Conservation (phyloP, 2,888 invertebrate species). For the Torymus tubicola region DNA sequence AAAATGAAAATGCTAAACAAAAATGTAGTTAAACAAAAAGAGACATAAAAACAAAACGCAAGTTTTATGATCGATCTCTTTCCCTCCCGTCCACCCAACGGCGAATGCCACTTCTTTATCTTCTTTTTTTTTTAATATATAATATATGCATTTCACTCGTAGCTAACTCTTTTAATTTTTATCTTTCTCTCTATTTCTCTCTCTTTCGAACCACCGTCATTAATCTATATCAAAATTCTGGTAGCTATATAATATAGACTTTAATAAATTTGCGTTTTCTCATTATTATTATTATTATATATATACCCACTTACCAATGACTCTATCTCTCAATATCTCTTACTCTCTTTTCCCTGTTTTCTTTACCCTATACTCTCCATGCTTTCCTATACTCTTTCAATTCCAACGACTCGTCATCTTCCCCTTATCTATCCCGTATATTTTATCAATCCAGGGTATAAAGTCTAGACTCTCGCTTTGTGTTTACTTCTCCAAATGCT, state of each 20-base stretch:
- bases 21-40: constrained; percentile 25
- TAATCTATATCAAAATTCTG: constrained; percentile 16
- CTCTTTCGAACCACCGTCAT: constrained; percentile 5
- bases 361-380: background rate
- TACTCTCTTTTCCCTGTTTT: background rate
- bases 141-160: constrained; percentile 27
- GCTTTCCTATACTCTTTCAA: background rate
- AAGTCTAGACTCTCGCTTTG: no score
- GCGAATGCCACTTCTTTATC: constrained; percentile 18
- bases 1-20: constrained; percentile 41
- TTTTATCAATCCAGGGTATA: background rate
- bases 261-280: constrained; percentile 29
- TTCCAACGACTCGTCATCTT: background rate
- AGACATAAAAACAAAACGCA: constrained; percentile 12
- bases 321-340: background rate
- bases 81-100: constrained; percentile 20
- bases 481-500: no score
- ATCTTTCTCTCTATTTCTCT: constrained; percentile 11
- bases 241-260: constrained; percentile 8
- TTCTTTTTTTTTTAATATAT: no score
- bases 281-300: no score
- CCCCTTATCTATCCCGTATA: background rate
- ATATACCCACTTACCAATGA: background rate
- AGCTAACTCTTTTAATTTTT: constrained; percentile 30
- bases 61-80: background rate